A percentile compares a stretch with the other conserved stretches of the same genome.
Evolutionary conservation across 2,113 vertebrate species (phyloP).

Genomic region (Syrmaticus mikado): DNA sequence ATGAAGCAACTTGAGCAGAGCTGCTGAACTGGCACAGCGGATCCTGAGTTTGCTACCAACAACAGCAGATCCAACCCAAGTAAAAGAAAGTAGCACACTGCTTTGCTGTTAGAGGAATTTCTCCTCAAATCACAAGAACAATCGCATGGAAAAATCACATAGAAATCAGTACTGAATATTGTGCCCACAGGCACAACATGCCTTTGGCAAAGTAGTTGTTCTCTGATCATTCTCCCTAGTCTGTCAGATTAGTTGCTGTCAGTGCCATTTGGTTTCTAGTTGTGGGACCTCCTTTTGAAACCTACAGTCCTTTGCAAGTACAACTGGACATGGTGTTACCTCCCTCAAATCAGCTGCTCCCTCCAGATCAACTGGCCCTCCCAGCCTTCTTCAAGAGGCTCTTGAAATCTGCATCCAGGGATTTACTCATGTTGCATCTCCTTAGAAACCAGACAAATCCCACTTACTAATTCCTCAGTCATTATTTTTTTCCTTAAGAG

Average conservation of each 20-base stretch:
- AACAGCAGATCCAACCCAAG: background rate
- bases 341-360: background rate
- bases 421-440: background rate
- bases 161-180: background rate
- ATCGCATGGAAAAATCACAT: background rate
- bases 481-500: background rate
- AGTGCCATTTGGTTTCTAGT: background rate
- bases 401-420: background rate
- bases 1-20: background rate
- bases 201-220: background rate
- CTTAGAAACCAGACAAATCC: background rate
- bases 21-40: background rate
- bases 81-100: background rate
- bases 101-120: background rate
- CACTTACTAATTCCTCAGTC: background rate
- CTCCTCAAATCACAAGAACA: background rate
- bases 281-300: background rate
- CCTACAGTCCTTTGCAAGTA: background rate
- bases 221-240: background rate
- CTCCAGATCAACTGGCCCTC: background rate
- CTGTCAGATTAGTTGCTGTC: background rate
- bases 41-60: background rate
- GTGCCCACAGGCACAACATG: background rate
- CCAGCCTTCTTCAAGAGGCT: background rate
- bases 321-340: background rate